Percentiles rank a stretch among this genome's conserved stretches.
Conservation (phyloP, 2,797 vertebrate genomes). For the Ceyx erithaca region DNA sequence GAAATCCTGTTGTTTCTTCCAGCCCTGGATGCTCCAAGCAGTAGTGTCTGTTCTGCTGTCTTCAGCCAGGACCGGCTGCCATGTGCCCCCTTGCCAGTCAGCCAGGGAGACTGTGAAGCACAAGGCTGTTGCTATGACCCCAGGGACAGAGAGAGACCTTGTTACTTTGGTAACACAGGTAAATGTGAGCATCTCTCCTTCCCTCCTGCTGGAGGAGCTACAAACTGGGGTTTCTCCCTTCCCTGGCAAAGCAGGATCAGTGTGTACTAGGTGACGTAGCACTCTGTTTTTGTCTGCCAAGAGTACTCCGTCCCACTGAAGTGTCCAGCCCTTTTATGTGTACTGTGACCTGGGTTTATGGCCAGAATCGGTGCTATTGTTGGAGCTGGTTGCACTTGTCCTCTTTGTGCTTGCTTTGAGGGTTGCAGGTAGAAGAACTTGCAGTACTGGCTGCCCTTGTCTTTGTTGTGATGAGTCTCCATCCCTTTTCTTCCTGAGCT, state of each 20-base stretch:
- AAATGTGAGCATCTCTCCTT: background rate
- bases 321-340: background rate
- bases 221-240: background rate
- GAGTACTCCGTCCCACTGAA: background rate
- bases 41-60: conserved; percentile 25
- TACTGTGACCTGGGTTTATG: background rate
- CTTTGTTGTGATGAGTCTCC: background rate
- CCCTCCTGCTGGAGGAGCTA: background rate
- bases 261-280: background rate
- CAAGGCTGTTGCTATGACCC: conserved; percentile 64
- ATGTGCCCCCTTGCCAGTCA: background rate
- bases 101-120: conserved; percentile 1
- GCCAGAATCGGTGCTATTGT: fast-evolving
- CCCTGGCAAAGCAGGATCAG: background rate
- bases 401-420: background rate
- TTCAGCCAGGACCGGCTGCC: conserved; percentile 13
- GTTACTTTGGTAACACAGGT: conserved; percentile 77
- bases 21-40: conserved; percentile 30
- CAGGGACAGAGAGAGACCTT: conserved; percentile 29
- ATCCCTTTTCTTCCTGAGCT: background rate
- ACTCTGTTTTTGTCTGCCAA: background rate
- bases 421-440: background rate
- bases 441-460: background rate
- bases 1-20: background rate
- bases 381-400: background rate